Conservation (phyloP, 2,113 vertebrate species). For the Pogonocichla stellata region DNA sequence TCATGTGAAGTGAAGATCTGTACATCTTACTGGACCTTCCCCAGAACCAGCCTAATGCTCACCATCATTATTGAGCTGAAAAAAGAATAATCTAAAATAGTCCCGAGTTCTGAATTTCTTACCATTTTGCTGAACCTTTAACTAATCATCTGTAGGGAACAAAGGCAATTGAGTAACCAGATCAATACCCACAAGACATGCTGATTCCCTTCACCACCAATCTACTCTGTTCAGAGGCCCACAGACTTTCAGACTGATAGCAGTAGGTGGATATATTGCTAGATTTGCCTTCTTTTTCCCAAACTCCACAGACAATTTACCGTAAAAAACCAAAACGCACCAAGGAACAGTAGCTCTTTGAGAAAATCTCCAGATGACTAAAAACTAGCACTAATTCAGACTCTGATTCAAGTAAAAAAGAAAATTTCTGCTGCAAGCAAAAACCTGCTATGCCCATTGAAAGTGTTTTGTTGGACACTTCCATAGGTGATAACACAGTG, state of each 20-base stretch:
- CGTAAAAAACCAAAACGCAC: not conserved
- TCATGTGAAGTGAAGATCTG: not conserved
- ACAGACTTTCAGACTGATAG: not conserved
- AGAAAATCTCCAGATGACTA: not conserved
- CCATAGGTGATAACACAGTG: not conserved
- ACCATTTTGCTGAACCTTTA: not conserved
- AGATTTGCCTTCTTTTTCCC: not conserved
- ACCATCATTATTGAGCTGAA: not conserved
- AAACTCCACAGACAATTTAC: not conserved
- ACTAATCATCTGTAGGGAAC: not conserved
- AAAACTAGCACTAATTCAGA: not conserved
- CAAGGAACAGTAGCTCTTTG: not conserved
- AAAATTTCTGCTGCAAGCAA: not conserved
- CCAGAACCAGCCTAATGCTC: not conserved
- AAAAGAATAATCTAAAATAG: not conserved
- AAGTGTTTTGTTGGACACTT: not conserved
- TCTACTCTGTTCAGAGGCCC: not conserved
- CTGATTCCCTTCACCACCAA: not conserved
- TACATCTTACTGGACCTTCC: not conserved
- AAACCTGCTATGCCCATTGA: not conserved
- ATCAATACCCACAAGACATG: not conserved
- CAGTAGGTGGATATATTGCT: not conserved
- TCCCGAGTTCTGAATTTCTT: not conserved
- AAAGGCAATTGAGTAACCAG: not conserved
- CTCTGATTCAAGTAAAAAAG: not conserved